These are phyloP conservation scores for Theretra japonica DNA, from an alignment of 2,888 invertebrate genomes.

Conservation along the genomic window DNA sequence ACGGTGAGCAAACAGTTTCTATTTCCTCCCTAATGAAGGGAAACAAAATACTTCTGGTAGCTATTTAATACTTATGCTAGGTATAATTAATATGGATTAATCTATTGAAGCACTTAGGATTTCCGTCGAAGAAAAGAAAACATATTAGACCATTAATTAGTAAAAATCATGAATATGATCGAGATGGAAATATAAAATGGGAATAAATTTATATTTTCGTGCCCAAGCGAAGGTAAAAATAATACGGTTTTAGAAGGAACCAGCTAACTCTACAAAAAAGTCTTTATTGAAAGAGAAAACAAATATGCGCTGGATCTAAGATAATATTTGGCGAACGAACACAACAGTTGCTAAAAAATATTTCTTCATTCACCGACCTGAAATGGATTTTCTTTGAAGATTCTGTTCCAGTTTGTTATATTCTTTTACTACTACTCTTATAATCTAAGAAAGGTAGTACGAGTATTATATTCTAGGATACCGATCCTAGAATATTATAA, in stretches of 20 bases:
- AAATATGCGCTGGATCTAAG: background rate
- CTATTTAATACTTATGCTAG: background rate
- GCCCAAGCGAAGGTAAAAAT: background rate
- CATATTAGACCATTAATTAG: background rate
- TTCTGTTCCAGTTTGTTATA: too few relatives aligned
- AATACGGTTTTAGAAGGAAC: background rate
- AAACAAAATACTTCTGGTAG: background rate
- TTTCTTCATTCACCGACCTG: background rate
- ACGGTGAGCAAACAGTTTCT: background rate
- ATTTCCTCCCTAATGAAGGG: background rate
- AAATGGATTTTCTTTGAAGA: too few relatives aligned
- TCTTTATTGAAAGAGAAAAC: constrained; percentile 6
- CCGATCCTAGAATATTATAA: too few relatives aligned
- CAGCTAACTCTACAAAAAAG: background rate
- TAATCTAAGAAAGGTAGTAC: too few relatives aligned
- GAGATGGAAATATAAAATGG: background rate
- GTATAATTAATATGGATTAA: background rate
- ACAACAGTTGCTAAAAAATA: background rate
- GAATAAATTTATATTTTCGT: background rate
- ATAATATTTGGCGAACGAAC: background rate
- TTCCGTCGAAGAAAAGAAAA: background rate
- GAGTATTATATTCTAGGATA: too few relatives aligned
- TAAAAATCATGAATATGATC: background rate
- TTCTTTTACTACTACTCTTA: too few relatives aligned
- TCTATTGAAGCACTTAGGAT: background rate